Evolutionary conservation across 2,888 invertebrate genomes (phyloP).

Genomic region (Tanypteryx hageni): DNA sequence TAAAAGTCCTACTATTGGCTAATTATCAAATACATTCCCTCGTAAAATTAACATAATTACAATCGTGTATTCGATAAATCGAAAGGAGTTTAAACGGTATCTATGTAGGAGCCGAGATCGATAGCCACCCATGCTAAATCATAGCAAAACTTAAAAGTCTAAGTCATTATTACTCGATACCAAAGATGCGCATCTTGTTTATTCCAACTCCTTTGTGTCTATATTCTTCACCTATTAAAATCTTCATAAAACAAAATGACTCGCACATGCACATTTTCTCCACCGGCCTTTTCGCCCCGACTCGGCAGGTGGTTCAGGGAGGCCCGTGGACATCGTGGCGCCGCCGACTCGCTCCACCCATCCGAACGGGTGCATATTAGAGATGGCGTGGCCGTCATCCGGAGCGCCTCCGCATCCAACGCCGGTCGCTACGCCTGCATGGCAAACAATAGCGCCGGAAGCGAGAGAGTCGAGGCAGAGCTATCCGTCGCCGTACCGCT

Average conservation of each 20-base stretch:
- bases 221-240: too few species aligned
- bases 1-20: too few species aligned
- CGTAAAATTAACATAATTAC: too few species aligned
- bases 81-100: too few species aligned
- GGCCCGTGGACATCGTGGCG: constrained; percentile 34
- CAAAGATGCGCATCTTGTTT: too few species aligned
- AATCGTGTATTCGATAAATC: too few species aligned
- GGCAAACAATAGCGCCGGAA: constrained; percentile 70
- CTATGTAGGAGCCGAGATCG: too few species aligned
- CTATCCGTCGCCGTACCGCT: constrained; percentile 75
- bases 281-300: neutral
- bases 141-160: too few species aligned
- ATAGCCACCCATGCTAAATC: too few species aligned
- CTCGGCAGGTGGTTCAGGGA: constrained; percentile 40
- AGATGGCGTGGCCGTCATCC: constrained; percentile 71
- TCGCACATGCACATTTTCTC: neutral
- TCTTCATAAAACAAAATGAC: neutral
- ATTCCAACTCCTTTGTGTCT: too few species aligned
- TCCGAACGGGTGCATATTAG: constrained; percentile 73
- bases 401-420: constrained; percentile 68
- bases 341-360: constrained; percentile 67
- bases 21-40: too few species aligned
- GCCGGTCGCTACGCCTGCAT: constrained; percentile 69
- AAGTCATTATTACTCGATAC: too few species aligned
- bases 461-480: constrained; percentile 78